Base-by-base conservation (phyloP, 2,888 invertebrate species). In the Plebejus argus region DNA sequence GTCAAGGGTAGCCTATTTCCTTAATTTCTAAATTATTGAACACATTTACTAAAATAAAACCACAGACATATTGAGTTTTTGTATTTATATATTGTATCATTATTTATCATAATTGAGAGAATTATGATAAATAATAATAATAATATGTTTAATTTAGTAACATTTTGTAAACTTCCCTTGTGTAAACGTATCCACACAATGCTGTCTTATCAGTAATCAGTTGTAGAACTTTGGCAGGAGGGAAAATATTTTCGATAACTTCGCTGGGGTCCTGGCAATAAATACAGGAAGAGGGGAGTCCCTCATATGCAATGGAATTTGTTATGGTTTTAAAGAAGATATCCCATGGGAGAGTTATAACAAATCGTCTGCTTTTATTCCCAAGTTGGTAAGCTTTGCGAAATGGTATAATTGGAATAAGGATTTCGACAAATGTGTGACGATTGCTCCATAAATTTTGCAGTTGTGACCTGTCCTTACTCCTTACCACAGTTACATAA, bases 221-320 rank as follows among this genome's bases (percentile, higher is more conserved):
- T 88, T 86, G 87, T 87, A 88, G 90, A 92, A 91, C 88, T 93
- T 92, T 90, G 90, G 90, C 90, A 89, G 89, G 91, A 92, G 91
- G 93, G 91, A 94, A 94, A 93, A 93, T 92, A 91, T 92, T 93
- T 92, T 93, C 92, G 90, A 93, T 92, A 94, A 91, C 90, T 92
- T 90, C 87, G 89, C 90, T 86, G 87, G 87, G 93, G 94, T 92
- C 89, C 86, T 83, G 82, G 90, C 91, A 92, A 93, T 94, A 94
- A 92, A 92, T 91, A 92, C 86, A 88, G 88, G 85, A 89, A 87
- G 86, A 87, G 85, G 86, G 87, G 86, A 87, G 85, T 83, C 83
- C 85, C 84, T 83, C 82, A 84, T 85, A 86, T 85, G 89, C 91
- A 90, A 92, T 93, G 89, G 87, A 92, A 93, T 93, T 93, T 91